Percentiles rank a stretch among this genome's conserved stretches.
These are phyloP conservation scores for Muraenolepis orangiensis DNA, from an alignment of 2,797 vertebrate genomes.

Conservation along the genomic window DNA sequence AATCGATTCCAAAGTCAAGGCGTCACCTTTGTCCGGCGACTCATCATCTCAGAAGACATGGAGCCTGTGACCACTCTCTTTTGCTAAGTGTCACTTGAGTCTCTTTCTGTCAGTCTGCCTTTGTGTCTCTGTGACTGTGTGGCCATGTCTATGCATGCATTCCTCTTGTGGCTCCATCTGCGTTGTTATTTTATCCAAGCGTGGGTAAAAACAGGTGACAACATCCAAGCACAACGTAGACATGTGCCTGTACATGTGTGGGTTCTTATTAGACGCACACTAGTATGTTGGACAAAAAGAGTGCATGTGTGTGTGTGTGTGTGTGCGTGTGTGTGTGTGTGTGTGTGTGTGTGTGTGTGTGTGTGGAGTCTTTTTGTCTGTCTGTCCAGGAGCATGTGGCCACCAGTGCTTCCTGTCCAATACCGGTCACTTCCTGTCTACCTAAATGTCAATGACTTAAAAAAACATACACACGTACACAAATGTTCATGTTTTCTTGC, in stretches of 20 bases:
- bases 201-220: neutral
- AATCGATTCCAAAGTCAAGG: neutral
- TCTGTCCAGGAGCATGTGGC: neutral
- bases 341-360: neutral
- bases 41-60: neutral
- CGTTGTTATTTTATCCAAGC: neutral
- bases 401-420: slow-evolving; percentile 30
- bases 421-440: slow-evolving; percentile 57
- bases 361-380: neutral
- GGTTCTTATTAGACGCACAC: neutral
- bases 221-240: neutral
- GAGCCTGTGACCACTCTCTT: neutral
- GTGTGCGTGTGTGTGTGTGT: neutral
- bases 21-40: neutral
- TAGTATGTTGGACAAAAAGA: neutral
- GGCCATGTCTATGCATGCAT: neutral
- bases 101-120: neutral
- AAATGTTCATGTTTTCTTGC: slow-evolving; percentile 39
- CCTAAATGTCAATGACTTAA: slow-evolving; percentile 57
- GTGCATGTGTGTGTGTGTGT: neutral
- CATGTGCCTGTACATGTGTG: neutral
- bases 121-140: neutral
- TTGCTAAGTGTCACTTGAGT: neutral
- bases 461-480: slow-evolving; percentile 27
- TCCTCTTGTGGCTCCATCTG: neutral